Conservation (phyloP, 2,113 vertebrate genomes). For the Rhea americana region DNA sequence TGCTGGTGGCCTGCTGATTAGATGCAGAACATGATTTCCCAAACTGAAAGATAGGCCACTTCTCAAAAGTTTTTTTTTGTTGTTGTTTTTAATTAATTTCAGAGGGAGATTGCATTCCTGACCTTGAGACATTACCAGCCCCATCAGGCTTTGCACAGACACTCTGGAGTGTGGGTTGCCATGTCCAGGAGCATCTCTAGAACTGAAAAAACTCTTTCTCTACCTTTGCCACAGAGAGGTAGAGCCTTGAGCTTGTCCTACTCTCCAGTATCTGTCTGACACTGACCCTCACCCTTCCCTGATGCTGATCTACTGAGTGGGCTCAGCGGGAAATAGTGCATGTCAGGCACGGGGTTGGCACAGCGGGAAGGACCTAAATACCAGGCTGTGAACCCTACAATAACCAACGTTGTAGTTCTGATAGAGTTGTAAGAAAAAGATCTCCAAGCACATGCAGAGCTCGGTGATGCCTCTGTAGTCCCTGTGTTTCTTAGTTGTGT, state of each 20-base stretch:
- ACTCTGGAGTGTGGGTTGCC: rapidly evolving
- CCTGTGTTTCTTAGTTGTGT: neutral
- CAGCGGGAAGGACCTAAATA: neutral
- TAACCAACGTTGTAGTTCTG: neutral
- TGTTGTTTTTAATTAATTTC: neutral
- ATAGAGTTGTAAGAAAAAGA: neutral
- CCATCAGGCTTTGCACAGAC: neutral
- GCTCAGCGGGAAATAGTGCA: neutral
- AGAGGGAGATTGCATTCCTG: neutral
- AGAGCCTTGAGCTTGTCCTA: neutral
- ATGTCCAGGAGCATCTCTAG: neutral
- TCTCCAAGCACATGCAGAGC: neutral
- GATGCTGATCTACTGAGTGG: rapidly evolving
- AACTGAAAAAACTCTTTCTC: neutral
- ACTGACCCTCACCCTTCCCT: neutral
- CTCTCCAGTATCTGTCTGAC: neutral
- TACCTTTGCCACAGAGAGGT: rapidly evolving
- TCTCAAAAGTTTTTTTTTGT: neutral
- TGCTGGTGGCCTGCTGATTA: slow-evolving; percentile 80
- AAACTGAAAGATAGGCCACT: neutral
- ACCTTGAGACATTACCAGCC: neutral
- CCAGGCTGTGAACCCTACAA: neutral
- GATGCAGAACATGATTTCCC: slow-evolving; percentile 63
- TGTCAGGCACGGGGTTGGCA: neutral
- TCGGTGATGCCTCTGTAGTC: neutral